A percentile compares a stretch with the other conserved stretches of the same genome.
Conservation (phyloP, 2,888 invertebrate species). For the Scaptomyza parva region DNA sequence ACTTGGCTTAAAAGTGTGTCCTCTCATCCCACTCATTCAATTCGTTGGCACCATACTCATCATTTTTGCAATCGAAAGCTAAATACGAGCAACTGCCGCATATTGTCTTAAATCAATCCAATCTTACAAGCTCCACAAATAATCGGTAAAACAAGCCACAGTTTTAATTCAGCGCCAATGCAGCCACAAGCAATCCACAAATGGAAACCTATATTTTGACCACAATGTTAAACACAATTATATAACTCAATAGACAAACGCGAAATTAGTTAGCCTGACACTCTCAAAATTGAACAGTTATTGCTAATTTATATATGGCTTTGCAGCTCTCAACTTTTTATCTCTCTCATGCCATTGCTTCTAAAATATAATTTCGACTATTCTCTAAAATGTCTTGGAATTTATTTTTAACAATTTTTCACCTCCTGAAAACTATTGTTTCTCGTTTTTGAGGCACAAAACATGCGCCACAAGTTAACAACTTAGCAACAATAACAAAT, state of each 20-base stretch:
- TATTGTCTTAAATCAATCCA: conserved; percentile 4
- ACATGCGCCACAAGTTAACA: conserved; percentile 33
- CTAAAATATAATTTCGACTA: conserved; percentile 60
- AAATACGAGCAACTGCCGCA: conserved; percentile 22
- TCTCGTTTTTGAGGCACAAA: conserved; percentile 28
- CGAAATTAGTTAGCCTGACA: conserved; percentile 66
- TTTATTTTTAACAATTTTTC: conserved; percentile 37
- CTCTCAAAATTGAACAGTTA: conserved; percentile 75
- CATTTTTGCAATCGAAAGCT: conserved; percentile 27
- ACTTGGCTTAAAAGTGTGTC: conserved; percentile 91
- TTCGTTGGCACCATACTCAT: conserved; percentile 35
- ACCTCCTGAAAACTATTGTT: background rate
- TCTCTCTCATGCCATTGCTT: conserved; percentile 39
- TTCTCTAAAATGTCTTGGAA: conserved; percentile 47
- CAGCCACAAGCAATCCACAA: conserved; percentile 29
- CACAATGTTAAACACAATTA: conserved; percentile 57
- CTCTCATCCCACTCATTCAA: conserved; percentile 16
- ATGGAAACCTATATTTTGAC: conserved; percentile 52
- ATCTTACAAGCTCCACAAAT: conserved; percentile 9
- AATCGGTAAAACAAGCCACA: conserved; percentile 25
- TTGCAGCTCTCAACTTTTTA: conserved; percentile 33
- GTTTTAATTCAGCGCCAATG: conserved; percentile 27
- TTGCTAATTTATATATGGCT: conserved; percentile 34
- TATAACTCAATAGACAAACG: conserved; percentile 48
- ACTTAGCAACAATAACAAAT: conserved; percentile 33